Base-by-base conservation (phyloP, 2,797 vertebrate genomes). In the Arrhamphus sclerolepis region DNA sequence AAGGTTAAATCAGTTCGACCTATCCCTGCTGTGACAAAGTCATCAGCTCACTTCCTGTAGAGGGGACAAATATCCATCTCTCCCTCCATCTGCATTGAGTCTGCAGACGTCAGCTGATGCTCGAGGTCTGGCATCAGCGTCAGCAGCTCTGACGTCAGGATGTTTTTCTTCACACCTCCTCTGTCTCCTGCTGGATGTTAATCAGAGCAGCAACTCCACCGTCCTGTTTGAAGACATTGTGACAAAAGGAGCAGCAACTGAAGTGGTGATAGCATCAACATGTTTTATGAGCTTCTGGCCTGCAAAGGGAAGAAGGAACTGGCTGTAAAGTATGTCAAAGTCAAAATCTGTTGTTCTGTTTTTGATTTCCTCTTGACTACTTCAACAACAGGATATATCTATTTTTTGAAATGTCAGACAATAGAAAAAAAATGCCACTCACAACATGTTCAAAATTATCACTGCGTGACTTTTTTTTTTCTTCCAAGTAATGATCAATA, bases 1-100 rank as follows among this genome's bases (percentile, higher is more conserved):
- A 75, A 83, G 87, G 85, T 87, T 76, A 90, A 87, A 77, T 68
- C 76, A 61, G 73, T 82, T 81, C 82, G 85, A 77, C 75, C 78
- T 85, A 71, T 69, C 75, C 77, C 79, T 65, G 54, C 76, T 80
- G 80, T 78, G 78, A 84, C 72, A 34, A 74, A 77, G 66, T 66
- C 63, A 40, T 70, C 72, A 70, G 68, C 56, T 75, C 82, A 84
- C 81, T 88, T 92, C 89, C 87, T 89, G 75, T 74, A 56, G 26
- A 70, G 61, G 75, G 81, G 81, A 89, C 83, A 87, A 68, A 90
- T 86, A 87, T 86, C 72, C 72, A 14, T 39, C 22, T 40, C 40
- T 21, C 16, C 43, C 14, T 20, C 57, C 18, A 26, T 28, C 42
- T 24, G 26, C 24, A 60, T n/a, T n/a, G n/a, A n/a, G n/a, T 70